Evolutionary conservation across 2,113 vertebrate genomes (phyloP).

Genomic region (Sinocyclocheilus rhinocerous): DNA sequence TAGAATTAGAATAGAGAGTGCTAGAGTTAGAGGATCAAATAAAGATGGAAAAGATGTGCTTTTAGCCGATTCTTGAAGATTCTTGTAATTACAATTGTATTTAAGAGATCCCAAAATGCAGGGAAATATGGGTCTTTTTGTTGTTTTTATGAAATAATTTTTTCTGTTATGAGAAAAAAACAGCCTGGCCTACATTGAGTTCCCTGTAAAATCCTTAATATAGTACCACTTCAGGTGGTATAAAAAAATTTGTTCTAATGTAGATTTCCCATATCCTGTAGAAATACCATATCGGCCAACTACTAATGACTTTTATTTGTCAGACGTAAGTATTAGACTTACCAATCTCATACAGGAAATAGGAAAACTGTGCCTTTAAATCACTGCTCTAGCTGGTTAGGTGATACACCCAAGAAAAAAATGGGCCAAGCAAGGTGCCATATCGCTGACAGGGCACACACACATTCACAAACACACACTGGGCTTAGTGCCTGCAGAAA

Average conservation of each 20-base stretch:
- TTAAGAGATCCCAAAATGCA: not conserved
- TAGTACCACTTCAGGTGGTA: not conserved
- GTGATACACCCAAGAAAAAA: slow-evolving; percentile 22
- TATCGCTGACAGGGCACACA: slow-evolving; percentile 19
- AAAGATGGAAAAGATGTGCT: too few species aligned
- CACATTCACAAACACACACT: slow-evolving; percentile 11
- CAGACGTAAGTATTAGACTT: not conserved
- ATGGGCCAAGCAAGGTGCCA: slow-evolving; percentile 23
- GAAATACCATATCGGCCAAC: not conserved
- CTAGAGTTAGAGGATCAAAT: too few species aligned
- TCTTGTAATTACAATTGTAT: too few species aligned
- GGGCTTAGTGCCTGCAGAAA: not conserved
- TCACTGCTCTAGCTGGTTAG: slow-evolving; percentile 1
- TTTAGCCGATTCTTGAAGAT: too few species aligned
- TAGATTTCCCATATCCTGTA: not conserved
- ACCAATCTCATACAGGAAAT: not conserved
- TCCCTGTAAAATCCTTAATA: not conserved
- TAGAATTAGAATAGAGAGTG: too few species aligned
- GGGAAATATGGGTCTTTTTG: not conserved
- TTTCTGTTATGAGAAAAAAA: not conserved
- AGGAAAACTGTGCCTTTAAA: slow-evolving; percentile 15
- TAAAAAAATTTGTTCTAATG: not conserved
- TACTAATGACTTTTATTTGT: not conserved
- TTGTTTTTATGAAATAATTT: not conserved
- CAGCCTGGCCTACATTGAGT: not conserved